A percentile compares a stretch with the other conserved stretches of the same genome.
These are phyloP conservation scores for Zygothrica quintamaculata DNA, from an alignment of 2,888 invertebrate genomes.

Conservation along the genomic window DNA sequence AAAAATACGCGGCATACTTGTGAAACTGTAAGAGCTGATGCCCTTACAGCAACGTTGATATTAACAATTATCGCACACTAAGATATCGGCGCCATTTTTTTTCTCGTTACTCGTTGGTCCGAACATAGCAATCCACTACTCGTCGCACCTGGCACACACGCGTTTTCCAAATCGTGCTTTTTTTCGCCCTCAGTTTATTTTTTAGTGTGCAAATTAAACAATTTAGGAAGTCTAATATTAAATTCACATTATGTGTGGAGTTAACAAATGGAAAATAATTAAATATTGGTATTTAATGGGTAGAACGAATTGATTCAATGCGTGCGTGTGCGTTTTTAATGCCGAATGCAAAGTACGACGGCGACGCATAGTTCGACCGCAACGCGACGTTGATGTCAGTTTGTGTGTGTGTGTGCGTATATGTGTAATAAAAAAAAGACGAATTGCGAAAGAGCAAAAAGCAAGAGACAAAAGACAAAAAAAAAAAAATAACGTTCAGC, in stretches of 20 bases:
- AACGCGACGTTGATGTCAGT: slow-evolving; percentile 54
- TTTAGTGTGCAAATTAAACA: slow-evolving; percentile 49
- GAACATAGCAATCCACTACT: slow-evolving; percentile 44
- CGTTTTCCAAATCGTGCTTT: slow-evolving; percentile 74
- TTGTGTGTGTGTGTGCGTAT: slow-evolving; percentile 32
- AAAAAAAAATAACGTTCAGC: slow-evolving; percentile 35
- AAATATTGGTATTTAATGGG: neutral
- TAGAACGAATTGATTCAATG: slow-evolving; percentile 15
- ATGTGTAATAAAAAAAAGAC: slow-evolving; percentile 41
- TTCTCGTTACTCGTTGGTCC: slow-evolving; percentile 54
- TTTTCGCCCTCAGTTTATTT: slow-evolving; percentile 65
- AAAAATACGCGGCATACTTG: neutral
- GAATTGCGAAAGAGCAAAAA: slow-evolving; percentile 61
- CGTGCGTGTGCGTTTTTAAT: slow-evolving; percentile 44
- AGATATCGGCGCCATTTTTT: slow-evolving; percentile 62
- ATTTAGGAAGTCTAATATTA: slow-evolving; percentile 25
- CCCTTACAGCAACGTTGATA: neutral
- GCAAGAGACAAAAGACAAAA: slow-evolving; percentile 35
- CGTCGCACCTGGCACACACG: slow-evolving; percentile 65
- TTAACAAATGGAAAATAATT: slow-evolving; percentile 6
- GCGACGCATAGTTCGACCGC: slow-evolving; percentile 64
- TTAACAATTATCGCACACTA: slow-evolving; percentile 22
- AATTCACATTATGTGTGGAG: slow-evolving; percentile 16
- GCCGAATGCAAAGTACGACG: slow-evolving; percentile 63
- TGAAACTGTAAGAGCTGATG: too few relatives aligned